A percentile compares a stretch with the other conserved stretches of the same genome.
These are phyloP conservation scores for Halcyon malimbica DNA, from an alignment of 2,113 vertebrate genomes.

Conservation along the genomic window DNA sequence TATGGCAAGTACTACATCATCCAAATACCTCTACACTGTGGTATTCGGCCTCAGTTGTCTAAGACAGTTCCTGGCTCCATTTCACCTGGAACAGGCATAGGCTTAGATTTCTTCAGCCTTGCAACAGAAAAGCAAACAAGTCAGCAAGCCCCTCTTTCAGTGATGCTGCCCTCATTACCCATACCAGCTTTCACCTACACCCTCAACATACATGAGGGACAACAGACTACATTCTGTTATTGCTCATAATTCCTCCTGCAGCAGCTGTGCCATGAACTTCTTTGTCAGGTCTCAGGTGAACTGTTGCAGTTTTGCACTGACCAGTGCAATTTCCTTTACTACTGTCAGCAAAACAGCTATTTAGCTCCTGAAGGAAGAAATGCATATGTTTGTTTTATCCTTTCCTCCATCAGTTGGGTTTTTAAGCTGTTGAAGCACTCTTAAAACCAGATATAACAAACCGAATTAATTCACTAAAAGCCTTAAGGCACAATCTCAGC, in stretches of 20 bases:
- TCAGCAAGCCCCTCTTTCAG: not conserved
- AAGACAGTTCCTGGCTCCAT: not conserved
- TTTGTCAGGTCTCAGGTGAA: not conserved
- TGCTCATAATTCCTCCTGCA: not conserved
- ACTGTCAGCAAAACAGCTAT: not conserved
- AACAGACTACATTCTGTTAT: not conserved
- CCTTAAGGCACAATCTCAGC: not conserved
- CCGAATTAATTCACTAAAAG: not conserved
- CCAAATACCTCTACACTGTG: not conserved
- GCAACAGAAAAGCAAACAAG: not conserved
- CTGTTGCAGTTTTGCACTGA: not conserved
- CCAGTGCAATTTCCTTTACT: not conserved
- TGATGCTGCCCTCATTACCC: not conserved
- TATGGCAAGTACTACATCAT: not conserved
- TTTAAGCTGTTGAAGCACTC: not conserved
- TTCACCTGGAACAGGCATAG: not conserved
- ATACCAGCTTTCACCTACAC: not conserved
- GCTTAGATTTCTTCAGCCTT: not conserved
- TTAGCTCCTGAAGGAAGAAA: not conserved
- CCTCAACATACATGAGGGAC: not conserved
- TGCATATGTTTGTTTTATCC: not conserved
- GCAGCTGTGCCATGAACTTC: accelerated
- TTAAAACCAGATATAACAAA: not conserved
- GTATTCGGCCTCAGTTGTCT: not conserved
- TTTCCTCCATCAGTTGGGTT: not conserved